Percentiles rank a stretch among this genome's conserved stretches.
Evolutionary conservation across 2,888 invertebrate species (phyloP).

Genomic region (Nemurella pictetii): DNA sequence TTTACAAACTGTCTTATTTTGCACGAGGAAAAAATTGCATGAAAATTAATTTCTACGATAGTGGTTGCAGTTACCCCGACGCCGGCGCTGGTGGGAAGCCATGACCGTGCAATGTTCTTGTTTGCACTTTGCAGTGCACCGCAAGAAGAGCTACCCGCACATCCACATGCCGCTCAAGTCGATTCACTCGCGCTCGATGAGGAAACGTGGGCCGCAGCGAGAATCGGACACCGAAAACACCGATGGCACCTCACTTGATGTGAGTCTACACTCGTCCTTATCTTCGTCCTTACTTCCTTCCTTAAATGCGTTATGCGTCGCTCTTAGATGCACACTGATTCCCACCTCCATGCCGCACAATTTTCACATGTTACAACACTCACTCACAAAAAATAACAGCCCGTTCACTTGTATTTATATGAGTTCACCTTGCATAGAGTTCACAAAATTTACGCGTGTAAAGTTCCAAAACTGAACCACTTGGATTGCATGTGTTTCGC

Average conservation of each 20-base stretch:
- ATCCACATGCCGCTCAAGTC: conserved; percentile 64
- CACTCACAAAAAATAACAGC: too few relatives aligned
- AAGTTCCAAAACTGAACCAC: neutral
- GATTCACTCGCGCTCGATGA: conserved; percentile 58
- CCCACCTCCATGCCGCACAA: too few relatives aligned
- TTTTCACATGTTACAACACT: too few relatives aligned
- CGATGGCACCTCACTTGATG: conserved; percentile 35
- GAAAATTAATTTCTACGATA: neutral
- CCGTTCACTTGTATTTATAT: too few relatives aligned
- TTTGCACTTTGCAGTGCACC: conserved; percentile 57
- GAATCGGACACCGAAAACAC: conserved; percentile 38
- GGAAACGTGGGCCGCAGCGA: conserved; percentile 47
- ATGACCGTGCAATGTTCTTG: neutral
- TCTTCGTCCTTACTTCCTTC: too few relatives aligned
- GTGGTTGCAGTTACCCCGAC: neutral
- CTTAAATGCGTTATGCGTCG: too few relatives aligned
- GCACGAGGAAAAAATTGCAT: neutral
- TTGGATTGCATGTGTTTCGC: neutral
- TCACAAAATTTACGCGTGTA: neutral
- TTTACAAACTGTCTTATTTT: neutral
- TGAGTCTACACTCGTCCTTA: neutral
- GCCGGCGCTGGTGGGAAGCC: neutral
- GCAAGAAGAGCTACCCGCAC: conserved; percentile 65
- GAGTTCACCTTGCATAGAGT: too few relatives aligned
- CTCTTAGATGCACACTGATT: too few relatives aligned